Conservation (phyloP, 2,113 vertebrate genomes). For the Dryoscopus gambensis region DNA sequence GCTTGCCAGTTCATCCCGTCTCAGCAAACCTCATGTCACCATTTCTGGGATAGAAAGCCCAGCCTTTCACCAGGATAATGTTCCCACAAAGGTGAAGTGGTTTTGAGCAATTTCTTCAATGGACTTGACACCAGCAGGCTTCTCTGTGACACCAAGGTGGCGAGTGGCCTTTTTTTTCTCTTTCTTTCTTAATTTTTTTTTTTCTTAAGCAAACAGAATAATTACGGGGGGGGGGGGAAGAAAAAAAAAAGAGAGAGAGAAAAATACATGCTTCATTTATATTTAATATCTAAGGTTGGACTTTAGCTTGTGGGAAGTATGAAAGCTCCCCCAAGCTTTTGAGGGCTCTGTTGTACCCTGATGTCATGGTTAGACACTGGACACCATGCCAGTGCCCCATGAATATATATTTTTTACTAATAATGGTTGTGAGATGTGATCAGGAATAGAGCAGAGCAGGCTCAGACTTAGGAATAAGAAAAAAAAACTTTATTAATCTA, state of each 20-base stretch:
- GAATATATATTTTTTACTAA: no score
- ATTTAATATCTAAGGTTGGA: background rate
- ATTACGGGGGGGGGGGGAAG: background rate
- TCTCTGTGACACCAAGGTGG: background rate
- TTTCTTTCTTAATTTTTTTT: background rate
- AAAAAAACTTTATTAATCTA: no score
- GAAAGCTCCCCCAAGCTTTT: background rate
- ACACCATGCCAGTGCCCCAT: no score
- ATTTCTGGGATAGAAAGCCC: background rate
- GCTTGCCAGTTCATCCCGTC: background rate
- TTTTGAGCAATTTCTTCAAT: background rate
- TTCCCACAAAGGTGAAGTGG: background rate
- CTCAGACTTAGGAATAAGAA: no score
- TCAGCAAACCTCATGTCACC: background rate
- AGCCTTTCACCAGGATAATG: background rate
- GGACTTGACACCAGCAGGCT: background rate
- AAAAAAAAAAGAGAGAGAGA: no score
- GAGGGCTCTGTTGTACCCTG: background rate
- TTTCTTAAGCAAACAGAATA: background rate
- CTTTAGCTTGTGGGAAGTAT: background rate
- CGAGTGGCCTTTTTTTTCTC: accelerated
- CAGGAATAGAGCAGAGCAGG: no score
- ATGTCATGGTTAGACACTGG: no score
- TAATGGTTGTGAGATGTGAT: no score
- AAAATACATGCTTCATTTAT: background rate